Evolutionary conservation across 1,140 invertebrate species (phyloP).

Genomic region (Hydropsyche tenuis): DNA sequence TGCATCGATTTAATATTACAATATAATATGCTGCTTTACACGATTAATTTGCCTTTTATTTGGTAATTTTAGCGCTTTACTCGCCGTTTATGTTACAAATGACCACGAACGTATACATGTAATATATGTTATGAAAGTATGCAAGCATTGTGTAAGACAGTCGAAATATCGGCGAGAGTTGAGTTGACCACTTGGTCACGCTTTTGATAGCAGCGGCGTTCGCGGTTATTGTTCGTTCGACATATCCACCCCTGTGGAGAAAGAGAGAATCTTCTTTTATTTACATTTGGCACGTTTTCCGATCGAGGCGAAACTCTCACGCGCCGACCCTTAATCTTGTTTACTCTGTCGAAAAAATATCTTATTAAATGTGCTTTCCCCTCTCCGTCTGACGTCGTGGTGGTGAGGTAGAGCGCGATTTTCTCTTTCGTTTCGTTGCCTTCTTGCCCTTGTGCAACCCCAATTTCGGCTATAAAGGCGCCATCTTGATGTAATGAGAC

Average conservation of each 20-base stretch:
- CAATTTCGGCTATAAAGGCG: constrained; percentile 47
- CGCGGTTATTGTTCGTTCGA: constrained; percentile 28
- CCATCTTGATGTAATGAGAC: constrained; percentile 50
- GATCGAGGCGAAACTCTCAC: constrained; percentile 36
- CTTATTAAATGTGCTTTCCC: constrained; percentile 50
- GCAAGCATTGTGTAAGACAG: no score
- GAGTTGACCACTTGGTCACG: constrained; percentile 8
- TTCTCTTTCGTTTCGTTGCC: background rate
- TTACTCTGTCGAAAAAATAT: constrained; percentile 47
- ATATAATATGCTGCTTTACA: no score
- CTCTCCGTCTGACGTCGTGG: background rate
- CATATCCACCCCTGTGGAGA: background rate
- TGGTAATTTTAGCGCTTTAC: no score
- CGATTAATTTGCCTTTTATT: no score
- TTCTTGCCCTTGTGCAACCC: constrained; percentile 33
- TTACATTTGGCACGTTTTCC: constrained; percentile 37
- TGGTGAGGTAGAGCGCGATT: no score
- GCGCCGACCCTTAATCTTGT: constrained; percentile 48
- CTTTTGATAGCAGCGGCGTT: background rate
- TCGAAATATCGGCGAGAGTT: no score
- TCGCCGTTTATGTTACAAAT: no score
- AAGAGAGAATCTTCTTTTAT: constrained; percentile 11
- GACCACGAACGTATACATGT: no score
- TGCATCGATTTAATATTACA: no score
- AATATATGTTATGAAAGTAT: no score